These are phyloP conservation scores for Pemphigus obesinymphae DNA, from an alignment of 1,140 invertebrate genomes.

Conservation along the genomic window DNA sequence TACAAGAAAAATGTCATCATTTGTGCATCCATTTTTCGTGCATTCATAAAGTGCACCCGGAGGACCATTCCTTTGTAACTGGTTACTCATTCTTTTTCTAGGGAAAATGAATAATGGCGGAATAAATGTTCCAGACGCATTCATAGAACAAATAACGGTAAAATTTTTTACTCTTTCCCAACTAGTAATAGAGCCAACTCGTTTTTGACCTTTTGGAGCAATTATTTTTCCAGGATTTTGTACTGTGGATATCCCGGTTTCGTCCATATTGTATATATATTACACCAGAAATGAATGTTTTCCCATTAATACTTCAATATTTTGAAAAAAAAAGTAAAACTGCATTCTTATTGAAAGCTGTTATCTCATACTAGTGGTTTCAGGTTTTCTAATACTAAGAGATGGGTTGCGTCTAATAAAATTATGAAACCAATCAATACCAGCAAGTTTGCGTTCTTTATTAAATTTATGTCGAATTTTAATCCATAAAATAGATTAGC, in stretches of 20 bases:
- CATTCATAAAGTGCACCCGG: constrained; percentile 50
- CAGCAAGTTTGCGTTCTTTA: not conserved
- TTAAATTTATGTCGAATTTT: not conserved
- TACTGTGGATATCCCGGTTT: constrained; percentile 54
- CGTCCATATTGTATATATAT: constrained; percentile 54
- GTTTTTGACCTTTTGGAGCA: constrained; percentile 50
- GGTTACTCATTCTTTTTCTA: constrained; percentile 49
- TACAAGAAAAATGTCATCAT: constrained; percentile 46
- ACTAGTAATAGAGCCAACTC: constrained; percentile 52
- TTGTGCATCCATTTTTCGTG: constrained; percentile 49
- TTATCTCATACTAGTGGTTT: constrained; percentile 39
- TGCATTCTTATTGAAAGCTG: constrained; percentile 43
- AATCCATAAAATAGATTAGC: not conserved
- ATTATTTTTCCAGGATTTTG: constrained; percentile 52
- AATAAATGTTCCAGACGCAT: constrained; percentile 51
- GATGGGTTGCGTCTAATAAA: constrained; percentile 49
- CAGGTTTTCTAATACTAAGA: constrained; percentile 44
- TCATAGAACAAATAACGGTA: constrained; percentile 50
- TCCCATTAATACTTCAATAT: not conserved
- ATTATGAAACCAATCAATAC: not conserved
- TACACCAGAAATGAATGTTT: not conserved
- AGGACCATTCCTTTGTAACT: constrained; percentile 51
- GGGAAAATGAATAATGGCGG: constrained; percentile 53
- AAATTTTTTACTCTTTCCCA: constrained; percentile 52
- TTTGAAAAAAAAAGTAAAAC: constrained; percentile 48